These are phyloP conservation scores for Nycticorax nycticorax DNA, from an alignment of 2,113 vertebrate genomes.

Conservation along the genomic window DNA sequence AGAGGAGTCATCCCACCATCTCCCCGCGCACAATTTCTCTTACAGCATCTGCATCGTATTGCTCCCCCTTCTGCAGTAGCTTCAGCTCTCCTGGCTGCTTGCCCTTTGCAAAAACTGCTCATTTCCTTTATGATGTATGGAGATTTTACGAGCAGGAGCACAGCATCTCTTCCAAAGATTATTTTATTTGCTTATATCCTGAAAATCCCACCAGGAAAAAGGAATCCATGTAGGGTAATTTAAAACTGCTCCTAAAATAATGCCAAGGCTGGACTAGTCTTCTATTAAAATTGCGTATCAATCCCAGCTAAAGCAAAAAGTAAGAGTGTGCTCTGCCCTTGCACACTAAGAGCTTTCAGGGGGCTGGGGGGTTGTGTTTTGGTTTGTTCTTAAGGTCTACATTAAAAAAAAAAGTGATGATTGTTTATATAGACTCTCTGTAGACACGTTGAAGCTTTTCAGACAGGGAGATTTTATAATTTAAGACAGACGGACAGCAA, in stretches of 20 bases:
- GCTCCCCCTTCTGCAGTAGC: slow-evolving; percentile 18
- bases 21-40: neutral
- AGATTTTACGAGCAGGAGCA: slow-evolving; percentile 39
- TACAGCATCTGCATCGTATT: neutral
- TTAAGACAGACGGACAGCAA: neutral
- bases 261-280: neutral
- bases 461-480: neutral
- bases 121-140: slow-evolving; percentile 38
- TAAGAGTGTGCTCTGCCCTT: neutral
- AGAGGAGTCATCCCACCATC: neutral
- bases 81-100: neutral
- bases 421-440: neutral
- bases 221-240: slow-evolving; percentile 30
- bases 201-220: slow-evolving; percentile 51
- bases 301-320: neutral
- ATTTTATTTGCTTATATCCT: slow-evolving; percentile 46
- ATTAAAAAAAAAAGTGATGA: too few relatives aligned
- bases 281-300: slow-evolving; percentile 4
- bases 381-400: neutral
- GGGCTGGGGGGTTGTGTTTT: neutral
- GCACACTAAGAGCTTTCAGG: neutral
- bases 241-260: slow-evolving; percentile 19
- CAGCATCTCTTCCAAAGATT: slow-evolving; percentile 30
- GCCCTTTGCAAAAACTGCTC: slow-evolving; percentile 51
- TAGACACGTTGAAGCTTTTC: neutral